Evolutionary conservation across 2,113 vertebrate species (phyloP).

Genomic region (Oreochromis tanganicae): DNA sequence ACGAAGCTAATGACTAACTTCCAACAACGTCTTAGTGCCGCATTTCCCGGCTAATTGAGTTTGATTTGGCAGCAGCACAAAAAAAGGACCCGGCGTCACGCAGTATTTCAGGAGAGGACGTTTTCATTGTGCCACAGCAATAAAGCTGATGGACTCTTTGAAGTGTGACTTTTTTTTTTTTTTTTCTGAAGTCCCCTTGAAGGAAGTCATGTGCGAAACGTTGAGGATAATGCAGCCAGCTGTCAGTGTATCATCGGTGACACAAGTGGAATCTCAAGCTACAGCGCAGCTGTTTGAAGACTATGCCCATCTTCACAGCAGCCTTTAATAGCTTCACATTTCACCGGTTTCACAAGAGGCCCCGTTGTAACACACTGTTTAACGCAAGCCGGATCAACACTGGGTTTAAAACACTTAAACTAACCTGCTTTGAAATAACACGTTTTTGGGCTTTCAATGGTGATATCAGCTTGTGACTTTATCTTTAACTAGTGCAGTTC

Average conservation of each 20-base stretch:
- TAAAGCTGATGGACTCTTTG: constrained; percentile 56
- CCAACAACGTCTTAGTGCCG: constrained; percentile 8
- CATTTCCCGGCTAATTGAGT: constrained; percentile 59
- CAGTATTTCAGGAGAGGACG: constrained; percentile 49
- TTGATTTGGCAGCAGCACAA: constrained; percentile 54
- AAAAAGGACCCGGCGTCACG: constrained; percentile 40
- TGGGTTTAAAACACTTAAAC: neutral
- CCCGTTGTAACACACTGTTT: neutral
- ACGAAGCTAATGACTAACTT: constrained; percentile 47
- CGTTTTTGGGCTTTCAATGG: neutral
- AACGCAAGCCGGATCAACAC: neutral
- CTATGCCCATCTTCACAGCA: constrained; percentile 11
- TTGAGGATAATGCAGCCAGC: constrained; percentile 60
- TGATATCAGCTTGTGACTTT: neutral
- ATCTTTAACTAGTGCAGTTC: neutral
- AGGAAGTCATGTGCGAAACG: constrained; percentile 60
- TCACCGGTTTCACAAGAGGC: constrained; percentile 14
- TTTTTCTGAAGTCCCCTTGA: constrained; percentile 50
- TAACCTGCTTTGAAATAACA: neutral
- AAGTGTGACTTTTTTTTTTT: constrained; percentile 41
- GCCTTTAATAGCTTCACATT: constrained; percentile 28
- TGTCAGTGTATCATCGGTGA: constrained; percentile 46
- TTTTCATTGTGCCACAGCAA: constrained; percentile 45
- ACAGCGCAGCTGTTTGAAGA: constrained; percentile 40
- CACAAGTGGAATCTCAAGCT: constrained; percentile 43